These are phyloP conservation scores for Clarias laeviceps DNA, from an alignment of 2,797 vertebrate genomes.

Conservation along the genomic window DNA sequence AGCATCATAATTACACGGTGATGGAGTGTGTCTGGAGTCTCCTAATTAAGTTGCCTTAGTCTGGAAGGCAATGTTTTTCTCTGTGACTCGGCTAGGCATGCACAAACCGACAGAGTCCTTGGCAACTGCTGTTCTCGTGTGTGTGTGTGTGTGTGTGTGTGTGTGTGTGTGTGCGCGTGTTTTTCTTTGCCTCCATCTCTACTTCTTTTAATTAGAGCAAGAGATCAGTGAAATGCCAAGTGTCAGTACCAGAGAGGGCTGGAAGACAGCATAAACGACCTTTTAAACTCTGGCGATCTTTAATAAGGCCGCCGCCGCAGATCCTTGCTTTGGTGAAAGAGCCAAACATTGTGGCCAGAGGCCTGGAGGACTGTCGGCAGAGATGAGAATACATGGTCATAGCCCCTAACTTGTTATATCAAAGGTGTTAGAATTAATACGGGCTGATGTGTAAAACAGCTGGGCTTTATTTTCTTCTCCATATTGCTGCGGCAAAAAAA, in stretches of 20 bases:
- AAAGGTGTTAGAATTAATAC: background rate
- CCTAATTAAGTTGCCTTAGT: conserved; percentile 50
- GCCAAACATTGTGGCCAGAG: conserved; percentile 32
- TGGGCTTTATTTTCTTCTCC: background rate
- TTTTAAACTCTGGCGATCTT: conserved; percentile 59
- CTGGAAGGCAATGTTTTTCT: conserved; percentile 48
- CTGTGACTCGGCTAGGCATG: conserved; percentile 46
- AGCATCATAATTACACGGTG: conserved; percentile 47
- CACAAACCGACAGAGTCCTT: conserved; percentile 51
- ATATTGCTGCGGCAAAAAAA: background rate
- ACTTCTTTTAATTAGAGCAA: conserved; percentile 59
- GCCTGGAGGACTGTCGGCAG: conserved; percentile 2
- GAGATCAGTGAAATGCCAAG: conserved; percentile 63
- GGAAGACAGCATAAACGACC: conserved; percentile 56
- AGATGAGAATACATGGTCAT: conserved; percentile 9
- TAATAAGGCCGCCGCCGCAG: conserved; percentile 55
- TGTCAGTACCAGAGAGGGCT: conserved; percentile 57
- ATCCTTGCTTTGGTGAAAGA: conserved; percentile 34
- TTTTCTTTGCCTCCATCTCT: conserved; percentile 44
- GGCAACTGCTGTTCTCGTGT: conserved; percentile 52
- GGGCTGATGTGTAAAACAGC: background rate
- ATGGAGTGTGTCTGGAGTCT: conserved; percentile 44
- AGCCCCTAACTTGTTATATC: conserved; percentile 11
- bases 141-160: background rate
- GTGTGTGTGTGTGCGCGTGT: conserved; percentile 21